Conservation (phyloP, 2,888 invertebrate genomes). For the Drosophila neutralis region DNA sequence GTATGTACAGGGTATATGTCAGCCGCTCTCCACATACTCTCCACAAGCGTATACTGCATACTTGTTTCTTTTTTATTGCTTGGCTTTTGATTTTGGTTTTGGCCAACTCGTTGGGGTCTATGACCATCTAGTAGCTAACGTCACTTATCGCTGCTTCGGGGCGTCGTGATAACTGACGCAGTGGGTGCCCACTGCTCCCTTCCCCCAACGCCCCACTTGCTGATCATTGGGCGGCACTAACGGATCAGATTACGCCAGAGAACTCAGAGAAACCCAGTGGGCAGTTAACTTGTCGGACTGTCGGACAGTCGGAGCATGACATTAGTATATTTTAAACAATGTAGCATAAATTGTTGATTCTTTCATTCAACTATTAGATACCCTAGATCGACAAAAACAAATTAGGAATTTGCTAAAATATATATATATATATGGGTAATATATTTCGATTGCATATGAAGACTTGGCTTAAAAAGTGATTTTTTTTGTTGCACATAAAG, state of each 20-base stretch:
- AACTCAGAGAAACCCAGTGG: constrained; percentile 38
- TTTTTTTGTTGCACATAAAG: background rate
- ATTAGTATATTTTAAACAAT: constrained; percentile 34
- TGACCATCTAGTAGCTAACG: constrained; percentile 49
- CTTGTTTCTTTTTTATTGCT: constrained; percentile 36
- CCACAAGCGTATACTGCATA: background rate
- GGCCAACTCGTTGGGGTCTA: constrained; percentile 49
- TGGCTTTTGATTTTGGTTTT: constrained; percentile 35
- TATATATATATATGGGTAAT: background rate
- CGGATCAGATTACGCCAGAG: constrained; percentile 60
- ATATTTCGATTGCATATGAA: background rate
- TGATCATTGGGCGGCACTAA: constrained; percentile 42
- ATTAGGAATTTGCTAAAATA: background rate
- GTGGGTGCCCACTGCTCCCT: constrained; percentile 18
- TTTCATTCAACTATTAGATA: constrained; percentile 2
- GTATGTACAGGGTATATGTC: background rate
- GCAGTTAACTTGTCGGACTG: constrained; percentile 51
- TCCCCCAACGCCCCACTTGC: background rate
- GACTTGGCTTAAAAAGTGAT: background rate
- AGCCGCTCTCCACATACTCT: background rate
- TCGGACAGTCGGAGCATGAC: constrained; percentile 54
- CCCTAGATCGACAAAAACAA: background rate
- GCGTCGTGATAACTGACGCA: constrained; percentile 37
- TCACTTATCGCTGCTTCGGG: constrained; percentile 48
- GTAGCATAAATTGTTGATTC: background rate